phyloP scores from a whole-genome alignment of 2,888 invertebrate species.

The Ypsolopha scabrella region DNA sequence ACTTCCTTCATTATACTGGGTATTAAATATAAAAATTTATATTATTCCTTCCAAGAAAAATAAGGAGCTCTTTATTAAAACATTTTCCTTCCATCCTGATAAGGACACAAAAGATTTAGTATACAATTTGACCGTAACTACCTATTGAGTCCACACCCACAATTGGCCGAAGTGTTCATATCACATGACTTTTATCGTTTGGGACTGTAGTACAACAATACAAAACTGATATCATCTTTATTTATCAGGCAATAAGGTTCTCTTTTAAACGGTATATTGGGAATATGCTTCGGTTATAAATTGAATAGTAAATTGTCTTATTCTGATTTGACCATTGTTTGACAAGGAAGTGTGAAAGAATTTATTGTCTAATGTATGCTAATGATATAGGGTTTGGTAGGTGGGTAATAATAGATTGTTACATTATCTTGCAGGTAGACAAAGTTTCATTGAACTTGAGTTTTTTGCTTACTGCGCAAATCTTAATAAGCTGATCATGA shows the following conservation, averaged over 20 bases:
- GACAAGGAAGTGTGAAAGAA: neutral
- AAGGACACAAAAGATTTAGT: neutral
- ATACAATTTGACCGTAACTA: neutral
- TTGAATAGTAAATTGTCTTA: neutral
- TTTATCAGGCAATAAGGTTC: neutral
- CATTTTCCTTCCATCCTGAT: too few relatives aligned
- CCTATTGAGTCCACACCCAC: neutral
- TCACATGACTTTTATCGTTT: constrained; percentile 1
- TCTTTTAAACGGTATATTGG: neutral
- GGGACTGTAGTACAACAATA: neutral
- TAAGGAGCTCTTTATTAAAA: too few relatives aligned
- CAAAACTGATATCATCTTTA: neutral
- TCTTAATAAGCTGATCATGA: too few relatives aligned
- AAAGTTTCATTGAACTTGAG: too few relatives aligned
- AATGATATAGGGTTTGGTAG: too few relatives aligned
- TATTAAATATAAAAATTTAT: too few relatives aligned
- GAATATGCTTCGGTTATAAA: neutral
- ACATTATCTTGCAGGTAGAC: too few relatives aligned
- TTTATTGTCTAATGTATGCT: neutral
- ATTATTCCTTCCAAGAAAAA: too few relatives aligned
- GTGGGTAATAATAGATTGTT: too few relatives aligned
- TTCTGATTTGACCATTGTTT: neutral
- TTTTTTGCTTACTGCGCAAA: too few relatives aligned
- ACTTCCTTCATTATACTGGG: too few relatives aligned
- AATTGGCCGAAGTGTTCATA: neutral